Conservation (phyloP, 2,888 invertebrate species). For the Ceramica pisi region DNA sequence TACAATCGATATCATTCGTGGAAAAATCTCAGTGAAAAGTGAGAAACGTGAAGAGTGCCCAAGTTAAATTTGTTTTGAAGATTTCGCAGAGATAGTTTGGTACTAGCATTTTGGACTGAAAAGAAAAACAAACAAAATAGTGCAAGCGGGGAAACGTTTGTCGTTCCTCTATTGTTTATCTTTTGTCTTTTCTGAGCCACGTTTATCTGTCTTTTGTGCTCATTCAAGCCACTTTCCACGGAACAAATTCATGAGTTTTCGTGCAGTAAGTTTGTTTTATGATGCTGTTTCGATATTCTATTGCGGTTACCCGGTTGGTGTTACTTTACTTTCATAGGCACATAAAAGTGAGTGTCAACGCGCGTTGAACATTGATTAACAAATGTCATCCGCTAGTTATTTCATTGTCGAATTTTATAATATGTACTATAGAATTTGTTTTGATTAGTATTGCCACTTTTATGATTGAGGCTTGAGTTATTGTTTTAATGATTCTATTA, state of each 20-base stretch:
- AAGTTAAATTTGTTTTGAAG: constrained; percentile 42
- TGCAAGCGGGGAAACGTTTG: background rate
- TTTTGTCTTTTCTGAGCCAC: constrained; percentile 29
- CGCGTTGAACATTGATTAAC: constrained; percentile 36
- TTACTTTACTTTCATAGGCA: constrained; percentile 16
- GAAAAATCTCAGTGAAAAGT: constrained; percentile 5
- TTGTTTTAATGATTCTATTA: background rate
- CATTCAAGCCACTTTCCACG: constrained; percentile 10
- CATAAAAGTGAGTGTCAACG: constrained; percentile 27
- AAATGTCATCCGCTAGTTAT: constrained; percentile 17
- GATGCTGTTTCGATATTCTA: constrained; percentile 18
- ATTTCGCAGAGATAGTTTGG: background rate
- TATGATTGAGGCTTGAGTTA: background rate
- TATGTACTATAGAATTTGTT: constrained; percentile 3
- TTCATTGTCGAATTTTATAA: constrained; percentile 15
- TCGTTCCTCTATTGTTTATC: constrained; percentile 16
- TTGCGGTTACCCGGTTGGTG: constrained; percentile 17
- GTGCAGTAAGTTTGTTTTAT: constrained; percentile 24
- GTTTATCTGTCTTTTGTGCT: constrained; percentile 22
- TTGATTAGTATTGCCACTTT: constrained; percentile 12
- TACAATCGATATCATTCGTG: background rate
- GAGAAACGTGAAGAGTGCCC: constrained; percentile 14
- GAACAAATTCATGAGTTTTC: constrained; percentile 26
- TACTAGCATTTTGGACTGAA: constrained; percentile 8
- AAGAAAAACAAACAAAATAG: constrained; percentile 40